phyloP scores from a whole-genome alignment of 2,113 vertebrate species.

The Nycticryphes semicollaris region DNA sequence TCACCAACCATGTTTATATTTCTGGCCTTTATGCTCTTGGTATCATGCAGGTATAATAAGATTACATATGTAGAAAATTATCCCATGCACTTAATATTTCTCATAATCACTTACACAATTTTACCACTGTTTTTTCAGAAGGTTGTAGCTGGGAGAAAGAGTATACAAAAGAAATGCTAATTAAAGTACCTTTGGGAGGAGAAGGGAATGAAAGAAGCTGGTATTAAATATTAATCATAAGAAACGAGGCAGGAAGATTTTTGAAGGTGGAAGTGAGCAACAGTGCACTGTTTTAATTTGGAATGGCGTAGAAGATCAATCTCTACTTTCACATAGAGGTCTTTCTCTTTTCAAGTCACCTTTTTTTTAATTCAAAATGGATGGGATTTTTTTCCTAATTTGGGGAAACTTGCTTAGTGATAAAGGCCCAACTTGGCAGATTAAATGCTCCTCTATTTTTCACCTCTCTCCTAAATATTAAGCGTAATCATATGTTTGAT shows the following conservation, averaged over 20 bases:
- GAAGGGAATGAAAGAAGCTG: background rate
- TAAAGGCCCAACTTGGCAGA: background rate
- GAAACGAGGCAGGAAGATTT: background rate
- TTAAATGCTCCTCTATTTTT: background rate
- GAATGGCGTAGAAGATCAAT: background rate
- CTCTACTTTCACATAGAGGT: background rate
- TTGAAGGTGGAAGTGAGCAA: background rate
- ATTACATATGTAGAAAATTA: background rate
- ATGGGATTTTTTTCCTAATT: background rate
- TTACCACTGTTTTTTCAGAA: background rate
- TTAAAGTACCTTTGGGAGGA: background rate
- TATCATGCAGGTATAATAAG: background rate
- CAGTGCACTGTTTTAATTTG: background rate
- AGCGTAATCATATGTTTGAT: background rate
- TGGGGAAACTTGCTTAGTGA: background rate
- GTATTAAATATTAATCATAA: slow-evolving; percentile 20
- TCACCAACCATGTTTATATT: background rate
- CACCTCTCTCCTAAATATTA: background rate
- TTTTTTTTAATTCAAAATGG: background rate
- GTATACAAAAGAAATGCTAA: slow-evolving; percentile 29
- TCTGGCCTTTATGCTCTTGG: background rate
- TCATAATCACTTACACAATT: background rate
- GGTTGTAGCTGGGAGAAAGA: background rate
- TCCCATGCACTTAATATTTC: background rate
- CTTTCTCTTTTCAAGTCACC: background rate